Evolutionary conservation across 2,113 vertebrate species (phyloP).

Genomic region (Corythaixoides concolor): DNA sequence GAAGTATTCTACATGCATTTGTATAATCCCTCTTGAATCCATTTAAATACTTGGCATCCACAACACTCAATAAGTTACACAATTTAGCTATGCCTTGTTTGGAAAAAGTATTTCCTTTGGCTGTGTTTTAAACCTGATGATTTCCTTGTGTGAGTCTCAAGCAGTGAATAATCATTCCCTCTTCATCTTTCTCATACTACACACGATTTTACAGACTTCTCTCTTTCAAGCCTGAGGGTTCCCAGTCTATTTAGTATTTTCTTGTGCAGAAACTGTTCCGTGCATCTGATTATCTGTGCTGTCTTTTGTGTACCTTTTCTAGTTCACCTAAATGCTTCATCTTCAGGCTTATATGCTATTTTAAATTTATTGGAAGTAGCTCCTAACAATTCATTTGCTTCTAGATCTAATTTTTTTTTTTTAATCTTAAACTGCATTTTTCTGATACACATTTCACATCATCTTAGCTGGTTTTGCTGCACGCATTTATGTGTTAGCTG

Average conservation of each 20-base stretch:
- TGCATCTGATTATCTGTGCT: neutral
- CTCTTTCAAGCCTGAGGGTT: neutral
- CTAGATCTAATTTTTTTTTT: neutral
- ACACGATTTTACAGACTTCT: neutral
- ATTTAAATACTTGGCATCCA: conserved; percentile 49
- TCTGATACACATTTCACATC: neutral
- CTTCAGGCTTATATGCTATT: neutral
- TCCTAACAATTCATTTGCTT: neutral
- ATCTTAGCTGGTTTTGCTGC: neutral
- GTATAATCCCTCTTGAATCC: conserved; percentile 40
- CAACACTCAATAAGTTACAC: conserved; percentile 27
- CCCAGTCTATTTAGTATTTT: neutral
- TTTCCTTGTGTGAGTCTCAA: conserved; percentile 57
- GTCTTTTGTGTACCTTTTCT: neutral
- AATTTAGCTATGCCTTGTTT: conserved; percentile 55
- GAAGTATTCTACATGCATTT: conserved; percentile 11
- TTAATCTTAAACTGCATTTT: neutral
- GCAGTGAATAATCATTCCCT: neutral
- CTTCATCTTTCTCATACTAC: neutral
- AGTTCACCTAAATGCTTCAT: neutral
- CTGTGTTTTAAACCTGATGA: conserved; percentile 45
- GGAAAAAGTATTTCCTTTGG: conserved; percentile 60
- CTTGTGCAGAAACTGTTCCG: neutral
- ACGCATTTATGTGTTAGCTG: neutral
- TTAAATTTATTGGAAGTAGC: neutral